These are phyloP conservation scores for Odontesthes bonariensis DNA, from an alignment of 2,113 vertebrate genomes.

Conservation along the genomic window DNA sequence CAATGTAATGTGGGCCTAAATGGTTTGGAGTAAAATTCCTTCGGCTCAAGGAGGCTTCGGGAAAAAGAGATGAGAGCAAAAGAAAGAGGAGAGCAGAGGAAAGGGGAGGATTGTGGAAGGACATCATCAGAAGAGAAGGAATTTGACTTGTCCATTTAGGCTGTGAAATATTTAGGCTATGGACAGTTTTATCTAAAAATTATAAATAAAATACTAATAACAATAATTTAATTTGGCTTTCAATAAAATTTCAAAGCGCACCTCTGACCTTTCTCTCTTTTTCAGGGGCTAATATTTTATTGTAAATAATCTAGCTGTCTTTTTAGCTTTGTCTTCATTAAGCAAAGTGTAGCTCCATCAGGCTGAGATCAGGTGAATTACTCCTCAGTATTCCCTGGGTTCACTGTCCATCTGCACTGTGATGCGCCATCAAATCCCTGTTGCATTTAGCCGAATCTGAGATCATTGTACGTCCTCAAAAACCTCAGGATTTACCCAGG, in stretches of 20 bases:
- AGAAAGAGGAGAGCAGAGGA: neutral
- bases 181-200: too few species aligned
- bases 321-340: neutral
- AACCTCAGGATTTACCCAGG: too few species aligned
- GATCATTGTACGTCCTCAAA: neutral
- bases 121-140: neutral
- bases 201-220: too few species aligned
- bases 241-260: too few species aligned
- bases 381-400: neutral
- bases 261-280: neutral
- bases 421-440: neutral
- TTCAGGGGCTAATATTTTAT: too few species aligned
- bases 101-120: neutral
- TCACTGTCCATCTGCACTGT: neutral
- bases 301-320: neutral
- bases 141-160: too few species aligned
- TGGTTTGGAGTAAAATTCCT: neutral
- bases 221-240: too few species aligned
- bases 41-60: neutral
- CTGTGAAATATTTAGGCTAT: too few species aligned
- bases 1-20: neutral
- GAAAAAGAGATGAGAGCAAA: neutral
- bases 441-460: neutral
- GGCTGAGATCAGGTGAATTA: neutral
- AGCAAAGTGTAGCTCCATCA: neutral